Evolutionary conservation across 2,888 invertebrate species (phyloP), one percentile per base, ranked within the genome.

Genomic region (Drosophila cyrtoloma): DNA sequence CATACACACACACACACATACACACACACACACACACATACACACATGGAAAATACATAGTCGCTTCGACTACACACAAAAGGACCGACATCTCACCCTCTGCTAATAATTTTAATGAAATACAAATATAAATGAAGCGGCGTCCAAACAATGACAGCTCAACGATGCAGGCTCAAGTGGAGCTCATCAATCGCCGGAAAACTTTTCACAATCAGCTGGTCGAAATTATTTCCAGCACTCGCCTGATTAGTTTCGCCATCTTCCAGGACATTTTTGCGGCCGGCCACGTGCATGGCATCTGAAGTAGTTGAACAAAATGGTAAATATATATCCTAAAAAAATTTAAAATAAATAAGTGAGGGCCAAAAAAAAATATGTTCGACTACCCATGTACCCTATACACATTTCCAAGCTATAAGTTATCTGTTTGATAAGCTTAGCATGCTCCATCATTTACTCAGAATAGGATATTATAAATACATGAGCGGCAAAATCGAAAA

Each of bases 91-190:
- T 56, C 75, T 52, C 63, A 57, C 57, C 47, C 60, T 55, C 44
- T 44, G 69, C 69, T 79, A 82, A 89, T 89, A 89, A 86, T 89
- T 86, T 89, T 89, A 86, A 86, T 86, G 89, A 87, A 86, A 89
- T 81, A 89, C 86, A 86, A 86, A 86, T 86, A 86, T 87, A 87
- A 86, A 89, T 86, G 86, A 77, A 75, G 88, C 82, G 59, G 42
- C 68, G 57, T 51, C 75, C 88, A 73, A 81, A 77, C 79, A 85
- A 81, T 86, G 86, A 83, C 86, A 87, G 88, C 77, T 59, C 77
- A 63, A 57, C 71, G 53, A 61, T 51, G 19, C 71, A 57, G 73
- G 26, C 67, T 77, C 61, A 74, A 79, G 71, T 72, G 74, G 66
- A 55, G 68, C 79, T 68, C 89, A 86, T 89, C 90, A 89, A 82